Percentiles rank a stretch among this genome's conserved stretches.
These are phyloP conservation scores for Tipula vernalis DNA, from an alignment of 2,888 invertebrate species.

Conservation along the genomic window DNA sequence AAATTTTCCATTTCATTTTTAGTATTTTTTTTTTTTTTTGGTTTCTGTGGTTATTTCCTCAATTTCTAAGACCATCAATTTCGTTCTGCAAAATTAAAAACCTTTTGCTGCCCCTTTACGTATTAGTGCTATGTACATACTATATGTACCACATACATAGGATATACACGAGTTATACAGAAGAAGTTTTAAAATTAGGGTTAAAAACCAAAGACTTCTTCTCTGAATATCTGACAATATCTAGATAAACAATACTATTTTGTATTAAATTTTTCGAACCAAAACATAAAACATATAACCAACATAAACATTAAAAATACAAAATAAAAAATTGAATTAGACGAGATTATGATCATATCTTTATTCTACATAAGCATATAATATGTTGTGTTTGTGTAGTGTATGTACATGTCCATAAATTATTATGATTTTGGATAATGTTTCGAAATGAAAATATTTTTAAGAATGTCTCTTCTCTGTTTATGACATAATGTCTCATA, in stretches of 20 bases:
- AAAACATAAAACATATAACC: background rate
- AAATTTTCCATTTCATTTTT: background rate
- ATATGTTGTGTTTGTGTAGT: background rate
- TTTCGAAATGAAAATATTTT: background rate
- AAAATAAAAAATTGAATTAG: background rate
- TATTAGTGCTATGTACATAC: background rate
- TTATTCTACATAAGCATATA: background rate
- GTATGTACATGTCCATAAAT: background rate
- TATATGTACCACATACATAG: too few relatives aligned
- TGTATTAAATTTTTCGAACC: background rate
- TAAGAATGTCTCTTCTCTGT: background rate
- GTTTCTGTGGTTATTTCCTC: background rate
- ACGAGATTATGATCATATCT: background rate
- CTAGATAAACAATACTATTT: background rate
- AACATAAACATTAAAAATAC: background rate
- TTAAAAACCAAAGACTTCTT: background rate
- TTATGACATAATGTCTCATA: background rate
- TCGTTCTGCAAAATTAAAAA: background rate
- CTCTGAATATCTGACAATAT: background rate
- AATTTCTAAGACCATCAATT: background rate
- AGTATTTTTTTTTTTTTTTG: background rate
- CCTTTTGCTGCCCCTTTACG: background rate
- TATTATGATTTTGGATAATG: constrained; percentile 4
- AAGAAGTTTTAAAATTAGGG: background rate
- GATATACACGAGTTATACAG: background rate